Conservation (phyloP, 35 echinoderm and acorn worm species). For the Amphiura filiformis region DNA sequence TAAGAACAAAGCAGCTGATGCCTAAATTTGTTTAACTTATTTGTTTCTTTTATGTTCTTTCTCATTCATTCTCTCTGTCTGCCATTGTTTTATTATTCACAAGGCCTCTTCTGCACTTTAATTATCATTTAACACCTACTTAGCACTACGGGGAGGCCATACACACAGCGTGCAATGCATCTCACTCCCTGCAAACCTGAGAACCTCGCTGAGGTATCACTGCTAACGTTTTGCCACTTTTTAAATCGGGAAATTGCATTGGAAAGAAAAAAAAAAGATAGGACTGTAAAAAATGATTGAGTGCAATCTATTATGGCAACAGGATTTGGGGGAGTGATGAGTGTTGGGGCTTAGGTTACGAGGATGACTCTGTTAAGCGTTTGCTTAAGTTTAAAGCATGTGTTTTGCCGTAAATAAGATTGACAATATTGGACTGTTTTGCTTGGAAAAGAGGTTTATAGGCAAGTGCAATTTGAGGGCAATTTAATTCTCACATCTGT, state of each 20-base stretch:
- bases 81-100: neutral
- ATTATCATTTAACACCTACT: conserved; percentile 11
- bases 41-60: too few relatives aligned
- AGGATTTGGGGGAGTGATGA: neutral
- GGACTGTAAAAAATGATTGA: neutral
- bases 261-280: neutral
- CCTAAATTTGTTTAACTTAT: too few relatives aligned
- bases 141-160: neutral
- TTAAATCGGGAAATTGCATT: too few relatives aligned
- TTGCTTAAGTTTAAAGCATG: neutral
- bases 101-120: neutral
- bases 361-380: neutral
- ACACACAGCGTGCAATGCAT: neutral
- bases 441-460: neutral
- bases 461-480: neutral
- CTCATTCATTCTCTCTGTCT: neutral
- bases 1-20: neutral
- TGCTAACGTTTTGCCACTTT: neutral
- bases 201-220: neutral
- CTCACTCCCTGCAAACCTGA: neutral
- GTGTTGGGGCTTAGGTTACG: neutral
- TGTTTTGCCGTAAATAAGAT: neutral
- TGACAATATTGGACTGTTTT: neutral
- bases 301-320: neutral
- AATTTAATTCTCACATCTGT: neutral